These are phyloP conservation scores for Musca vetustissima DNA, from an alignment of 1,140 invertebrate species.

Conservation along the genomic window DNA sequence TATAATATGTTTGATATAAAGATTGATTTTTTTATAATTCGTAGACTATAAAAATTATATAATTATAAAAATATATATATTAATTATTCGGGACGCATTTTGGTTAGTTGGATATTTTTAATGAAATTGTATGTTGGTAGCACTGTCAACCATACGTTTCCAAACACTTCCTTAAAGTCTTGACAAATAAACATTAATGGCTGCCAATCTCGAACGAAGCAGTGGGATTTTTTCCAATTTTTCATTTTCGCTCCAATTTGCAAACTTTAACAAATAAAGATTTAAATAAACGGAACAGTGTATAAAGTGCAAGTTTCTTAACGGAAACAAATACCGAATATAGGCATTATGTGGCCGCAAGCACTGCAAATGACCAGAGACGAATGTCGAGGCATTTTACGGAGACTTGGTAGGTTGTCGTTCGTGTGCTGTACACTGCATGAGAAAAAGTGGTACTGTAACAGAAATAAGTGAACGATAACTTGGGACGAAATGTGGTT, in stretches of 20 bases:
- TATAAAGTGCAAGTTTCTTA: slow-evolving; percentile 20
- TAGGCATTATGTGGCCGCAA: slow-evolving; percentile 68
- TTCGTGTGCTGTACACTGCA: slow-evolving; percentile 12
- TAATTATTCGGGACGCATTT: no score
- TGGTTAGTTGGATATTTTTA: not conserved
- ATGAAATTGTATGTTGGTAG: no score
- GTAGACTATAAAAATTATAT: no score
- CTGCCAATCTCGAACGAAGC: slow-evolving; percentile 31
- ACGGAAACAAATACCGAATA: slow-evolving; percentile 26
- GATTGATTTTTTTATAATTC: no score
- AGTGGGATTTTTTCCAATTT: slow-evolving; percentile 28
- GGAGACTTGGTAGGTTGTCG: slow-evolving; percentile 70
- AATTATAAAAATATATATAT: no score
- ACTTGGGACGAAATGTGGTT: slow-evolving; percentile 15
- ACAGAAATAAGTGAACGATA: slow-evolving; percentile 26
- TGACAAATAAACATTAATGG: slow-evolving; percentile 36
- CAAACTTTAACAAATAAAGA: slow-evolving; percentile 26
- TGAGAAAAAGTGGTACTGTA: slow-evolving; percentile 19
- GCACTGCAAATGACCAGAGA: slow-evolving; percentile 76
- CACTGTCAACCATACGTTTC: not conserved
- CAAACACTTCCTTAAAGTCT: slow-evolving; percentile 20
- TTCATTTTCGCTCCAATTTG: slow-evolving; percentile 29
- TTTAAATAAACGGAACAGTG: slow-evolving; percentile 2
- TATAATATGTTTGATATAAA: no score
- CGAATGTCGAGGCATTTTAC: slow-evolving; percentile 82